A percentile compares a stretch with the other conserved stretches of the same genome.
phyloP scores from a whole-genome alignment of 2,888 invertebrate species.

The Terebella lapidaria region DNA sequence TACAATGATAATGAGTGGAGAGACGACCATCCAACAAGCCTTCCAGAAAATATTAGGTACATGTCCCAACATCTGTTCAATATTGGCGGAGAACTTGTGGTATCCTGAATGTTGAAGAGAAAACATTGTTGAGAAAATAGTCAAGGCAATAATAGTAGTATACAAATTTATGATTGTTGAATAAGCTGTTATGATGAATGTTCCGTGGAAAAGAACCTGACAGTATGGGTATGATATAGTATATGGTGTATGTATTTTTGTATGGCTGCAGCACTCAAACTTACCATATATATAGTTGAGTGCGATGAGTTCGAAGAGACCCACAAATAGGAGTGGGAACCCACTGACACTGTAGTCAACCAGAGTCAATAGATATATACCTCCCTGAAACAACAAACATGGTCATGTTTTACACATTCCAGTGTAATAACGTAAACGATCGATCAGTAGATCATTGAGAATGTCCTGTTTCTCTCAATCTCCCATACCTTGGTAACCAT shows the following conservation, averaged over 20 bases:
- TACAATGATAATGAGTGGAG: constrained; percentile 43
- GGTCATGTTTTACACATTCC: not conserved
- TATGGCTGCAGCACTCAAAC: too few relatives aligned
- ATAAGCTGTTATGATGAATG: too few relatives aligned
- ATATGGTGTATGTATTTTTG: too few relatives aligned
- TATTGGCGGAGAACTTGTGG: constrained; percentile 43
- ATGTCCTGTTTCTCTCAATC: too few relatives aligned
- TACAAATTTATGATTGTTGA: too few relatives aligned
- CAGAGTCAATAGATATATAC: constrained; percentile 24
- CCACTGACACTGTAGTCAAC: constrained; percentile 26
- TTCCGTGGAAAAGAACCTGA: too few relatives aligned
- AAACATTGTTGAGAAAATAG: too few relatives aligned
- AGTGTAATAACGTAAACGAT: too few relatives aligned
- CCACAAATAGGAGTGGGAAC: constrained; percentile 23
- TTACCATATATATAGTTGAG: constrained; percentile 24
- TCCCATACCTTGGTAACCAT: constrained; percentile 21
- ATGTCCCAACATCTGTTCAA: constrained; percentile 46
- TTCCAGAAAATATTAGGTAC: constrained; percentile 47
- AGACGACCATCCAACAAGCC: constrained; percentile 42
- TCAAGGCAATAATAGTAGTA: too few relatives aligned
- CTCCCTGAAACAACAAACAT: constrained; percentile 17
- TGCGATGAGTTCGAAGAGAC: constrained; percentile 17
- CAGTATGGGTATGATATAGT: too few relatives aligned
- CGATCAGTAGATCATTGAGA: too few relatives aligned
- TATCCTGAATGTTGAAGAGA: constrained; percentile 31